Base-by-base conservation (phyloP, 2,888 invertebrate species). In the Papilio elwesi region DNA sequence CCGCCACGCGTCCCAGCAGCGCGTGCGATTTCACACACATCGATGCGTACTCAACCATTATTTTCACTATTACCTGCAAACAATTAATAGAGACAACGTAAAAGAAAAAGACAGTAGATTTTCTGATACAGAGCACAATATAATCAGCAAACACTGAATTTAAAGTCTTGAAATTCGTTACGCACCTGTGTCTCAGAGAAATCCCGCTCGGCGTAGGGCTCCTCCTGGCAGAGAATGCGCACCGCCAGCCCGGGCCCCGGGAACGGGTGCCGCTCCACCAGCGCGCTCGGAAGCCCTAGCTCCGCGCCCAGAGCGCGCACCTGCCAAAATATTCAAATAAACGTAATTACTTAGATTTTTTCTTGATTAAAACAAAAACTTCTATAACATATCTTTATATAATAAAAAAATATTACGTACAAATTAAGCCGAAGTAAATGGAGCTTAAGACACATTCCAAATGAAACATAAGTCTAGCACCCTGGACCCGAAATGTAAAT, bases 171-270 rank as follows among this genome's bases (percentile, higher is more conserved):
- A n/a, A n/a, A n/a, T n/a, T 7, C 43, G 15, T 43, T 12, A 62
- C 49, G 1, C 82, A 95, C 96, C 95, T 98, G 97, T 69, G 99
- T 99, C 94, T 99, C 99, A 13, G 97, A 97, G 91, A 98, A 99
- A 92, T 99, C 98, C 86, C 97, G 95, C 86, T 99, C 99, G 93
- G 98, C 97, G 89, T 95, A 98, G 6, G 99, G 97, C 87, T 99
- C 98, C 76, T 98, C 98, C 74, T 98, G 98, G 92, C 99, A 99
- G 52, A 99, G 94, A 75, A 99, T 97, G 77, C 99, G 95, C 85
- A 99, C 99, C 57, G 99, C 99, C 76, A 99, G 94, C 13, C 99
- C 99, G 15, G 99, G 99, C 3, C 99, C 99, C 16, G 99, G 99
- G 94, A 99, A 99, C 62, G 99, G 99, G 91, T 99, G 99, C 78